Conservation (phyloP, 2,888 invertebrate species). For the Lasiommata megera region DNA sequence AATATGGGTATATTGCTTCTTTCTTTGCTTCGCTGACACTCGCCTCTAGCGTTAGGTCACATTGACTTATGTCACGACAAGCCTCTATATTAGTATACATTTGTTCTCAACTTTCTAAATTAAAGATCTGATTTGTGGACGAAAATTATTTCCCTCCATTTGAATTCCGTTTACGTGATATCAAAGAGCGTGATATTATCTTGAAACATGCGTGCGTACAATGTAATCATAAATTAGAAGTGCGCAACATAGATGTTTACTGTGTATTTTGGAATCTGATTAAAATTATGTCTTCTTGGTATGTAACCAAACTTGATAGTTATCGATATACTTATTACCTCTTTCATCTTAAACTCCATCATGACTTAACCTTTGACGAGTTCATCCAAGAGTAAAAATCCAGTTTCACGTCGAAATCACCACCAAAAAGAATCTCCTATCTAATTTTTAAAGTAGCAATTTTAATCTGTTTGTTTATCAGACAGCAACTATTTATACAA, state of each 20-base stretch:
- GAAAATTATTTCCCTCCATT: slow-evolving; percentile 33
- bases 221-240: slow-evolving; percentile 38
- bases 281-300: slow-evolving; percentile 33
- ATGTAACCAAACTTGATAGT: slow-evolving; percentile 3
- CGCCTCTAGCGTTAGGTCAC: slow-evolving; percentile 27
- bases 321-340: background rate
- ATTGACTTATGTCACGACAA: slow-evolving; percentile 41
- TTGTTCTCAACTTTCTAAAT: slow-evolving; percentile 56
- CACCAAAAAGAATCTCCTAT: too few species aligned
- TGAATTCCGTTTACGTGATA: slow-evolving; percentile 42
- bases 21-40: slow-evolving; percentile 28
- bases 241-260: slow-evolving; percentile 33
- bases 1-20: slow-evolving; percentile 3
- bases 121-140: slow-evolving; percentile 53
- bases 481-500: too few species aligned
- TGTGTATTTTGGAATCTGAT: slow-evolving; percentile 41
- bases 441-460: too few species aligned
- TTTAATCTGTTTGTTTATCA: too few species aligned
- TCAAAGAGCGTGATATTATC: slow-evolving; percentile 50
- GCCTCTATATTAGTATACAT: slow-evolving; percentile 50
- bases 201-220: slow-evolving; percentile 42
- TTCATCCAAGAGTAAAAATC: too few species aligned
- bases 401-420: too few species aligned
- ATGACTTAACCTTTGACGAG: slow-evolving; percentile 8
- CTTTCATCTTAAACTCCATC: slow-evolving; percentile 25